phyloP scores from a whole-genome alignment of 2,888 invertebrate species.

The Lymantria dispar region DNA sequence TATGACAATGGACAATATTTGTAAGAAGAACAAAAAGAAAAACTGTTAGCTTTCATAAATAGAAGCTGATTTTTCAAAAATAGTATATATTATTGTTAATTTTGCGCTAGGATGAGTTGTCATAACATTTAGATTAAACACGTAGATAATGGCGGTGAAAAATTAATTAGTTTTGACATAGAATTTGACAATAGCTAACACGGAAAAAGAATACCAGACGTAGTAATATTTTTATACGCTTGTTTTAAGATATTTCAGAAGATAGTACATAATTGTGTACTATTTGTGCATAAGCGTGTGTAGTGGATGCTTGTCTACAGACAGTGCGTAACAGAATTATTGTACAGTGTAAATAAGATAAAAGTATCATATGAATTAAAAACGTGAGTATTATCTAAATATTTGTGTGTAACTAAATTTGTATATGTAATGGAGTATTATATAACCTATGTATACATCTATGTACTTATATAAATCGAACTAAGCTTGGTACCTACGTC shows the following conservation, averaged over 20 bases:
- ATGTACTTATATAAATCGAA: too few relatives aligned
- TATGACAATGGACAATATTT: too few relatives aligned
- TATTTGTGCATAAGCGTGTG: constrained; percentile 26
- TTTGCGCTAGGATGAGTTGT: too few relatives aligned
- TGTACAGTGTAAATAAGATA: constrained; percentile 8
- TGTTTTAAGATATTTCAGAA: background rate
- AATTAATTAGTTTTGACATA: too few relatives aligned
- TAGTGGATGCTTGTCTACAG: constrained; percentile 5
- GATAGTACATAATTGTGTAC: background rate
- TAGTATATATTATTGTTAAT: too few relatives aligned
- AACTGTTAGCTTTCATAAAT: too few relatives aligned
- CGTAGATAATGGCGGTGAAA: too few relatives aligned
- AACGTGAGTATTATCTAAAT: constrained; percentile 6
- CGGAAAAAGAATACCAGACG: background rate
- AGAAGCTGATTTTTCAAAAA: too few relatives aligned
- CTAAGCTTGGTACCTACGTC: background rate
- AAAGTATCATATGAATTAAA: background rate
- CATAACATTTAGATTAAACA: too few relatives aligned
- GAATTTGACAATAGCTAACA: too few relatives aligned
- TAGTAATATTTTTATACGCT: background rate
- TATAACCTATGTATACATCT: background rate
- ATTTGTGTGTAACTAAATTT: background rate
- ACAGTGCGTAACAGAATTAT: background rate
- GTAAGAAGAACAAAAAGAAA: too few relatives aligned
- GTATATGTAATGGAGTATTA: background rate